Evolutionary conservation across 2,113 vertebrate genomes (phyloP).

Genomic region (Eubucco bourcierii): DNA sequence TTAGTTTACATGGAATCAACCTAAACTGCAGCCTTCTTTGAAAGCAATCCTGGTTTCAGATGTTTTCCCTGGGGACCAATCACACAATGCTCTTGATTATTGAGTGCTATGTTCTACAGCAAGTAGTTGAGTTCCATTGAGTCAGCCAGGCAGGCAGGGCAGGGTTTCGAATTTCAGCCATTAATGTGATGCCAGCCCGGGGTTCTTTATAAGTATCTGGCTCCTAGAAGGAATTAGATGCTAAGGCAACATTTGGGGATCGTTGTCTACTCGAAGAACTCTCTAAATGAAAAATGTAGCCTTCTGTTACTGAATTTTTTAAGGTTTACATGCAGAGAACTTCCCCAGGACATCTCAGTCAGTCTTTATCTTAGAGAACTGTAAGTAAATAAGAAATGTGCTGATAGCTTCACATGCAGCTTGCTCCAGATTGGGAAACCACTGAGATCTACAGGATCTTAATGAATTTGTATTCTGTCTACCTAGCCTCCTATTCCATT

Average conservation of each 20-base stretch:
- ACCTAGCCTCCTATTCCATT: not conserved
- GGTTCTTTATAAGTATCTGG: conserved; percentile 61
- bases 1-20: conserved; percentile 61
- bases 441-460: not conserved
- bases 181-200: conserved; percentile 66
- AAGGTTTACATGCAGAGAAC: not conserved
- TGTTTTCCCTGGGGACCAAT: conserved; percentile 68
- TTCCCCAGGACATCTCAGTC: conserved; percentile 6
- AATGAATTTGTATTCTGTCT: not conserved
- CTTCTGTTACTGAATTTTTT: conserved; percentile 6
- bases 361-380: not conserved
- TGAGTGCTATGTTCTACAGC: conserved; percentile 68
- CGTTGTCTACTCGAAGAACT: conserved; percentile 46
- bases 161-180: conserved; percentile 59
- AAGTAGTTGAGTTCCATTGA: conserved; percentile 65
- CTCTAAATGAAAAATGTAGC: not conserved
- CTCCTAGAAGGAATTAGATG: conserved; percentile 59
- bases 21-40: conserved; percentile 65
- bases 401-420: not conserved
- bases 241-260: conserved; percentile 65
- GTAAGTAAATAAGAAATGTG: not conserved
- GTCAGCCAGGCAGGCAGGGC: conserved; percentile 49
- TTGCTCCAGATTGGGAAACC: not conserved
- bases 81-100: conserved; percentile 71
- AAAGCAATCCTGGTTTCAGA: conserved; percentile 67